Evolutionary conservation across 2,797 vertebrate species (phyloP).

Genomic region (Agapornis canus): DNA sequence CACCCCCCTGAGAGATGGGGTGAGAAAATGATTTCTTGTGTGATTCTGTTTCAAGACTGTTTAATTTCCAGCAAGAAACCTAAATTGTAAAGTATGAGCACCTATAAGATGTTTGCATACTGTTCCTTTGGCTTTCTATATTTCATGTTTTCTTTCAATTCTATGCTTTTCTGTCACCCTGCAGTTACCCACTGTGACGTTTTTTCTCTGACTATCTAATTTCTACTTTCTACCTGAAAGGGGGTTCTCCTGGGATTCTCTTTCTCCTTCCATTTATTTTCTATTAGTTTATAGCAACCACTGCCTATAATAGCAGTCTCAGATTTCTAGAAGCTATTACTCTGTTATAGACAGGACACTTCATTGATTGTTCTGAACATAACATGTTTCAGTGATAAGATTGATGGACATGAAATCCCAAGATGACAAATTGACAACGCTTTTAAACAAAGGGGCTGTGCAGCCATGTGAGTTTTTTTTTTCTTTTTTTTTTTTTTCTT

Average conservation of each 20-base stretch:
- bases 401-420: slow-evolving; percentile 24
- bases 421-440: not conserved
- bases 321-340: slow-evolving; percentile 40
- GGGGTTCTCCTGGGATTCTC: not conserved
- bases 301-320: not conserved
- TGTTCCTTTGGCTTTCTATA: not conserved
- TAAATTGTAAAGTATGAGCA: not conserved
- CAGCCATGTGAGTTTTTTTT: not conserved
- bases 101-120: not conserved
- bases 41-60: not conserved
- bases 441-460: not conserved
- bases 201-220: not conserved
- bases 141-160: not conserved
- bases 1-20: not conserved
- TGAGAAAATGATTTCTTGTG: not conserved
- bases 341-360: not conserved
- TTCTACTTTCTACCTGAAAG: not conserved
- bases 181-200: not conserved
- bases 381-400: slow-evolving; percentile 17
- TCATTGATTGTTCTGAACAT: slow-evolving; percentile 56
- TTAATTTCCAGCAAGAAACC: not conserved
- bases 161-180: not conserved
- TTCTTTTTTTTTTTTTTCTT: not conserved
- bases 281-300: slow-evolving; percentile 15
- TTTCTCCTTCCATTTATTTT: not conserved